Conservation (phyloP, 2,888 invertebrate species). For the Pseudoips prasinana region DNA sequence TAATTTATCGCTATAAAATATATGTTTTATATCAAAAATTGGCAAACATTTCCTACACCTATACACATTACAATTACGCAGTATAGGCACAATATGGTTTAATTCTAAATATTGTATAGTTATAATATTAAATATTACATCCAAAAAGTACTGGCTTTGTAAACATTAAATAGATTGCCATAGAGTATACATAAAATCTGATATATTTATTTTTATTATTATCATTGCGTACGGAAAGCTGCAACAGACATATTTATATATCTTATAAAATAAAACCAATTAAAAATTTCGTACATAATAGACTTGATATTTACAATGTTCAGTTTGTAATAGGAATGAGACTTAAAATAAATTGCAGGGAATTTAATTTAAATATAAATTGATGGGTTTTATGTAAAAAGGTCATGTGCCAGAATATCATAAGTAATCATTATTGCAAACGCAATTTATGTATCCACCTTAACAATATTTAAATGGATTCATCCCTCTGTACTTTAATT, state of each 20-base stretch:
- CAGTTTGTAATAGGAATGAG: neutral
- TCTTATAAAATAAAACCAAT: neutral
- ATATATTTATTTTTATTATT: neutral
- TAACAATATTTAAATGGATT: too few species aligned
- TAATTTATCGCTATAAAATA: constrained; percentile 38
- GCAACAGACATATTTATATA: constrained; percentile 4
- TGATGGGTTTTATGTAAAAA: too few species aligned
- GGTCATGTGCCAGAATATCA: too few species aligned
- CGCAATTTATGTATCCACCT: too few species aligned
- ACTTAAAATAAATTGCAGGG: too few species aligned
- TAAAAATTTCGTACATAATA: constrained; percentile 3
- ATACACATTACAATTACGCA: constrained; percentile 42
- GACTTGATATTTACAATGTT: constrained; percentile 1
- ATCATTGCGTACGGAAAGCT: constrained; percentile 21
- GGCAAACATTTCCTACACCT: constrained; percentile 56
- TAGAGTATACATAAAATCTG: neutral
- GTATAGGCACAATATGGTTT: constrained; percentile 46
- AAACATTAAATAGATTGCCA: constrained; percentile 7
- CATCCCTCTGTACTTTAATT: too few species aligned
- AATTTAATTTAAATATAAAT: too few species aligned
- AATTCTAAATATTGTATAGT: constrained; percentile 15
- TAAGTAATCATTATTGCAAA: too few species aligned
- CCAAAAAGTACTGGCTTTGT: constrained; percentile 13
- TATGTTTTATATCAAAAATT: constrained; percentile 43
- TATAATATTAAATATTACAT: constrained; percentile 14